phyloP scores from a whole-genome alignment of 2,113 vertebrate genomes.

The Spea bombifrons region DNA sequence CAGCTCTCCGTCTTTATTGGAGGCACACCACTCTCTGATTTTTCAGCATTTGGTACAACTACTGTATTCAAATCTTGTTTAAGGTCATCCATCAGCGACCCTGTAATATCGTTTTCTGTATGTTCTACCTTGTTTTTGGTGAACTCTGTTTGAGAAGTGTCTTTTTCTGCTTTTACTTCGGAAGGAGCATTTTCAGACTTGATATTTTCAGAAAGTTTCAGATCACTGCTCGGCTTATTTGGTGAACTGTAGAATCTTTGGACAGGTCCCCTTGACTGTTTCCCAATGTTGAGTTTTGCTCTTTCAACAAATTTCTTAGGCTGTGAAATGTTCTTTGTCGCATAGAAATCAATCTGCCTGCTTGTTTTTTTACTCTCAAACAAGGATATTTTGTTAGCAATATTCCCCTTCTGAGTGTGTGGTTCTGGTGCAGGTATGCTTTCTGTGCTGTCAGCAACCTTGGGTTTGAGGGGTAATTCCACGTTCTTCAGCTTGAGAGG shows the following conservation, averaged over 20 bases:
- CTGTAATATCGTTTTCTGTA: background rate
- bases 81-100: constrained; percentile 42
- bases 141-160: constrained; percentile 20
- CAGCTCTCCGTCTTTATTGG: constrained; percentile 1
- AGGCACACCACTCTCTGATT: constrained; percentile 10
- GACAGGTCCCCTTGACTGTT: constrained; percentile 63
- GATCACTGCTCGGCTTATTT: constrained; percentile 53
- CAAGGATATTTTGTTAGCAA: constrained; percentile 76
- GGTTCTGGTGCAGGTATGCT: constrained; percentile 61
- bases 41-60: background rate
- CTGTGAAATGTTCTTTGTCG: constrained; percentile 57
- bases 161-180: constrained; percentile 55
- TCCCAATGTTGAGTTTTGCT: constrained; percentile 73
- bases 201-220: constrained; percentile 57
- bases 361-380: constrained; percentile 73
- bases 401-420: constrained; percentile 70
- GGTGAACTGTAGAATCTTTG: constrained; percentile 56
- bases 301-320: constrained; percentile 70
- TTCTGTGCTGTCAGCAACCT: constrained; percentile 59
- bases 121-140: background rate
- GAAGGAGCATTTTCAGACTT: constrained; percentile 44
- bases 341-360: constrained; percentile 59
- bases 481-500: constrained; percentile 72
- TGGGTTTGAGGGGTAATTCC: constrained; percentile 71
- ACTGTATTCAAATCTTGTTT: constrained; percentile 28